Base-by-base conservation (phyloP, 2,888 invertebrate genomes). In the Dascillus cervinus region DNA sequence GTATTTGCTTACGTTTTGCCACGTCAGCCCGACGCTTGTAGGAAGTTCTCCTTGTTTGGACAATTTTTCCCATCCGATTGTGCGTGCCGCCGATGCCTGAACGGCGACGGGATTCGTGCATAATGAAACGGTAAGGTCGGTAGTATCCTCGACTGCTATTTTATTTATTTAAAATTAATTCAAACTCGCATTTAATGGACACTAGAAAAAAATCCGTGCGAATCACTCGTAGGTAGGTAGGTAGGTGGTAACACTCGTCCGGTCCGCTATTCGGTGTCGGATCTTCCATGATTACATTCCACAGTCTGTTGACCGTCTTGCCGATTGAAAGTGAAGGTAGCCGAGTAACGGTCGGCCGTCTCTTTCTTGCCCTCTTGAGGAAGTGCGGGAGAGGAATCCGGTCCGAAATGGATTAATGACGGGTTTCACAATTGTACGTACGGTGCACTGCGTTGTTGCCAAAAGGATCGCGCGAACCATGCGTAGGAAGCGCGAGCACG, bases 401-500 rank as follows among this genome's bases (percentile, higher is more conserved):
- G 29, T 34, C 29, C 21, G 24, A 30, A 34, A 29, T 34, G 34
- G 25, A 24, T 29, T 34, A 34, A 30, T 29, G 34, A 34, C 22
- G 22, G 20, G 29, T 34, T 29, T 34, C 29, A 24, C 29, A 30
- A 34, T 34, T 22, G 11, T 15, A 21, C 17, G 27, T 22, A 11
- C 26, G 23, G 25, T 24, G 14, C 24, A 29, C n/a, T 21, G 31
- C 32, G 26, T 31, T 32, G 31, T 35, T 32, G 35, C 32, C 32
- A 26, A 26, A 34, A 30, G 10, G 20, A 26, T 26, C 19, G 32
- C 32, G 26, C 24, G 23, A 23, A 27, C 27, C 21, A 13, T 9
- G 22, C 14, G 19, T 22, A 24, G 29, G 22, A 31, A 45, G 45
- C 47, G 47, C 46, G 50, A 49, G 45, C 53, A 48, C 46, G 44